Evolutionary conservation across 2,888 invertebrate genomes (phyloP), one percentile per base, ranked within the genome.

Genomic region (Himalopsyche anomala): DNA sequence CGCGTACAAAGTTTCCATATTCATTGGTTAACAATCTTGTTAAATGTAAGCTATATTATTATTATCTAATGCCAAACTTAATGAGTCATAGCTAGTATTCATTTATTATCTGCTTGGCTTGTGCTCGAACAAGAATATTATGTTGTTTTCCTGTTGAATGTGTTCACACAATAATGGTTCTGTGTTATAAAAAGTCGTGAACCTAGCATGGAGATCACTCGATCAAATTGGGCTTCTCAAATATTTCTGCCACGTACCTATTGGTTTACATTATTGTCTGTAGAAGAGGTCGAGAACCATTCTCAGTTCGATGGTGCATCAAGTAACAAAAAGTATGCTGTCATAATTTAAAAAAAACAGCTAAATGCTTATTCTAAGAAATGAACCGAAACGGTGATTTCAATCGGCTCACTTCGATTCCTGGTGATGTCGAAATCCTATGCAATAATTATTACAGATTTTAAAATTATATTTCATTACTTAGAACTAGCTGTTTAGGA

Each of bases 221-320:
- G 62, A 62, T 62, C 62, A 62, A 62, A 62, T n/a, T 62, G 62
- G 62, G 62, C 62, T 62, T 62, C 62, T 19, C n/a, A 62, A 62
- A 62, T 62, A 62, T 62, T 62, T 62, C 19, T 28, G 28, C 62
- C 62, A 62, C 62, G 62, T 62, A 62, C 62, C 62, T 62, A 62
- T 62, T 28, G 62, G 62, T 19, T 62, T 62, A 62, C 62, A 62
- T 62, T 62, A 56, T 62, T 62, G 62, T 62, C 19, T 62, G 62
- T 6, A 62, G 9, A 62, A 62, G 62, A 9, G 62, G 8, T 28
- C 6, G 19, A 15, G 19, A 62, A 62, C 62, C 19, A 62, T 62
- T 56, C 19, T 19, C 15, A 51, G 51, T 51, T 12, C 15, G 15
- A 51, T 51, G 4, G 45, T 51, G 9, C 45, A 11, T 4, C 45